Percentiles rank a stretch among this genome's conserved stretches.
phyloP scores from a whole-genome alignment of 2,888 invertebrate species.

The Raillietiella orientalis region DNA sequence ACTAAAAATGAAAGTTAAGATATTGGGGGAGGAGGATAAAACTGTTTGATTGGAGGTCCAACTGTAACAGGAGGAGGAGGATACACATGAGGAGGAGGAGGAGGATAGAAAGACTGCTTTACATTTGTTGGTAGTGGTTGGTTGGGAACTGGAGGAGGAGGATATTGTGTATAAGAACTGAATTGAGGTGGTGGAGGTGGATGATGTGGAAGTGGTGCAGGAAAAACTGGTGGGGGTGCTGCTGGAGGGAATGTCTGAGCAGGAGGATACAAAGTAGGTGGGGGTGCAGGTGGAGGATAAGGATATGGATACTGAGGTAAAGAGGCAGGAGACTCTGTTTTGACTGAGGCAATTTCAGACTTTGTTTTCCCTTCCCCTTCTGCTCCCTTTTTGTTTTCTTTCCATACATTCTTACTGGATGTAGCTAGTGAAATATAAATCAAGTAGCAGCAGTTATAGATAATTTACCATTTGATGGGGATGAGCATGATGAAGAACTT shows the following conservation, averaged over 20 bases:
- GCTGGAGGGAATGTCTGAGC: constrained; percentile 1
- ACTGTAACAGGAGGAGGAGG: neutral
- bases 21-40: neutral
- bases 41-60: neutral
- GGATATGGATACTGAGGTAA: too few species aligned
- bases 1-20: neutral
- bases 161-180: neutral
- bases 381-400: too few species aligned
- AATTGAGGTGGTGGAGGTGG: neutral
- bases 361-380: too few species aligned
- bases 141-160: neutral
- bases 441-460: constrained; percentile 1
- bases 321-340: too few species aligned
- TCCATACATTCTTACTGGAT: too few species aligned
- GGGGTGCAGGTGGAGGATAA: neutral
- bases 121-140: neutral
- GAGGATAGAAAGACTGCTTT: neutral
- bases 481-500: neutral
- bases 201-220: neutral
- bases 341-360: too few species aligned
- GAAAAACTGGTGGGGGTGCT: neutral
- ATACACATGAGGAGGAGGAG: neutral
- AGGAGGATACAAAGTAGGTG: neutral
- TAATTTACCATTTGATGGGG: constrained; percentile 3
- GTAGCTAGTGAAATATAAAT: too few species aligned